A percentile compares a stretch with the other conserved stretches of the same genome.
phyloP scores from a whole-genome alignment of 1,140 invertebrate genomes.

The Scaptomyza hsui region DNA sequence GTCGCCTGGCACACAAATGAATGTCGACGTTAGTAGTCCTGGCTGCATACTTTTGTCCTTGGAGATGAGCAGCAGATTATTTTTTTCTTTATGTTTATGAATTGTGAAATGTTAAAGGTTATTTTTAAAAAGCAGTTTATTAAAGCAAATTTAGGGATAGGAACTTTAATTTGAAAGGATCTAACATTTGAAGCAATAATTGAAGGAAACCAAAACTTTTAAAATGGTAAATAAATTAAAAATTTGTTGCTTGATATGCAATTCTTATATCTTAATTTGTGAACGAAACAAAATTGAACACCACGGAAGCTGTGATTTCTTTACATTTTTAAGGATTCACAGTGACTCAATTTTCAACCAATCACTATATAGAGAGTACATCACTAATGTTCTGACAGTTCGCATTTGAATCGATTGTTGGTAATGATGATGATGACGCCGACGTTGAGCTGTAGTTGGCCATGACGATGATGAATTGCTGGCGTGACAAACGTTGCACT shows the following conservation, averaged over 20 bases:
- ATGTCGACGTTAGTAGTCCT: slow-evolving; percentile 62
- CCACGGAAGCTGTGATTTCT: not conserved
- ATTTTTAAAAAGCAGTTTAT: no score
- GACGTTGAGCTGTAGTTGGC: slow-evolving; percentile 29
- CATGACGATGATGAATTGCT: slow-evolving; percentile 69
- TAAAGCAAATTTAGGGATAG: no score
- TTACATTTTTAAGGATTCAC: not conserved
- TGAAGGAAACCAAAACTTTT: no score
- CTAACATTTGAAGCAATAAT: no score
- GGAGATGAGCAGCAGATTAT: slow-evolving; percentile 41
- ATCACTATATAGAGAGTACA: slow-evolving; percentile 33
- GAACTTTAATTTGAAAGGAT: no score
- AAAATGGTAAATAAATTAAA: no score
- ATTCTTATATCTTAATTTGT: no score
- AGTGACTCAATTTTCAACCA: slow-evolving; percentile 12
- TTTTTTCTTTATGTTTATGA: no score
- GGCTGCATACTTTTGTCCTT: not conserved
- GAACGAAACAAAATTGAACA: no score
- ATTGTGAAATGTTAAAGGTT: no score
- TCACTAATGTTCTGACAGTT: slow-evolving; percentile 40
- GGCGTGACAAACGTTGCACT: slow-evolving; percentile 51
- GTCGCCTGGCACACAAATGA: slow-evolving; percentile 67
- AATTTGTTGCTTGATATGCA: no score
- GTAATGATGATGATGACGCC: slow-evolving; percentile 41
- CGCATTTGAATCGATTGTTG: slow-evolving; percentile 39